phyloP scores from a whole-genome alignment of 2,113 vertebrate species.

The Colinus virginianus region DNA sequence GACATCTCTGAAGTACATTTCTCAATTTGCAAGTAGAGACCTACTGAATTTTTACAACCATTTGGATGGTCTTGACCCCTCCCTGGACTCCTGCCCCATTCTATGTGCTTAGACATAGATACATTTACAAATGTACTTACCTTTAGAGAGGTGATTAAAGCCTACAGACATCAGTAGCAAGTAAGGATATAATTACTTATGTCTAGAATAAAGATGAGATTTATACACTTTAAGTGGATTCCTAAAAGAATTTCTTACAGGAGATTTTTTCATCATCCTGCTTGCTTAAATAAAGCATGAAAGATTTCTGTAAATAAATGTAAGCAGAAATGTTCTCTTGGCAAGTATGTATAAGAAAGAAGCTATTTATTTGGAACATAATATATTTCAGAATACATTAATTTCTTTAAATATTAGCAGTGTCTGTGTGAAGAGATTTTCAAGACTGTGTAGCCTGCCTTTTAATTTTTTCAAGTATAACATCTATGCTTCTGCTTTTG shows the following conservation, averaged over 20 bases:
- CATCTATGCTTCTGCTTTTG: background rate
- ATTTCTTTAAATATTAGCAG: background rate
- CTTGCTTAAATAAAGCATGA: background rate
- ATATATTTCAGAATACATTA: background rate
- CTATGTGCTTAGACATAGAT: background rate
- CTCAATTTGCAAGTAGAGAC: background rate
- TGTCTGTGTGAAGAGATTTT: background rate
- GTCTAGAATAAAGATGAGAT: slow-evolving; percentile 29
- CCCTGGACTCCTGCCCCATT: background rate
- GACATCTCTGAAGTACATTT: background rate
- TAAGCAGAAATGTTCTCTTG: background rate
- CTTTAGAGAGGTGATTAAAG: slow-evolving; percentile 8
- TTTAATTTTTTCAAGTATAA: background rate
- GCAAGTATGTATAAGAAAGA: background rate
- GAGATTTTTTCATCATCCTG: background rate
- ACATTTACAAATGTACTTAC: background rate
- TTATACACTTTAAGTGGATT: slow-evolving; percentile 39
- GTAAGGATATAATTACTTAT: slow-evolving; percentile 31
- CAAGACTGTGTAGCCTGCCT: background rate
- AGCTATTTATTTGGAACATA: background rate
- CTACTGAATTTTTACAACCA: background rate
- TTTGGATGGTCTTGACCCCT: background rate
- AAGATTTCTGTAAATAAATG: background rate
- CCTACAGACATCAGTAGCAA: slow-evolving; percentile 9
- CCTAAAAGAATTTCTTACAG: slow-evolving; percentile 33